Conservation (phyloP, 2,797 vertebrate species). For the Urophycis tenuis region DNA sequence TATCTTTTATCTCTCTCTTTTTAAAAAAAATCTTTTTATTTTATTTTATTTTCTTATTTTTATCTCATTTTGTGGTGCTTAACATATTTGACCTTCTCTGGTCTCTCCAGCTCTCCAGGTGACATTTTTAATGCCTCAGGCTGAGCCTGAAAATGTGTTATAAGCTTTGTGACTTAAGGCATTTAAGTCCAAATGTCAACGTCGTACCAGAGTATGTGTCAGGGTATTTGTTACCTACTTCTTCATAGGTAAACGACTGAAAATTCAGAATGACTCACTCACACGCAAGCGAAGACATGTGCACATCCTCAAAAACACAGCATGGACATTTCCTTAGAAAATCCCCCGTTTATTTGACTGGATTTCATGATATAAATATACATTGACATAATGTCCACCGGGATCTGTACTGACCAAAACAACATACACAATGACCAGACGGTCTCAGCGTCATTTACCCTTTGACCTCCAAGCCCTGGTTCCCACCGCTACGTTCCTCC, state of each 20-base stretch:
- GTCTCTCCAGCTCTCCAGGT: too few species aligned
- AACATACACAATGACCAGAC: neutral
- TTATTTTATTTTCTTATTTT: too few species aligned
- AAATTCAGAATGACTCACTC: neutral
- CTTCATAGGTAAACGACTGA: neutral
- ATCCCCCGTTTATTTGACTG: constrained; percentile 61
- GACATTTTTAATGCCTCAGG: too few species aligned
- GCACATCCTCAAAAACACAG: constrained; percentile 43
- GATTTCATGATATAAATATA: constrained; percentile 54
- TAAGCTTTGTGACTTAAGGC: too few species aligned
- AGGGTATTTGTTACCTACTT: neutral
- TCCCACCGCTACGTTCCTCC: neutral
- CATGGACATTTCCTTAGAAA: constrained; percentile 46
- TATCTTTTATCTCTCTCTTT: too few species aligned
- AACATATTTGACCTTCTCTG: too few species aligned
- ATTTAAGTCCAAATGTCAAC: too few species aligned
- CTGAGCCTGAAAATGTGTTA: too few species aligned
- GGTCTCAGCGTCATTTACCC: neutral
- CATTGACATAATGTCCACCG: constrained; percentile 56
- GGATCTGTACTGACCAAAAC: constrained; percentile 33
- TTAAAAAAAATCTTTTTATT: too few species aligned
- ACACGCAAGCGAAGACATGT: constrained; percentile 3
- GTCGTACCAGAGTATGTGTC: neutral
- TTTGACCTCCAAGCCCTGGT: neutral
- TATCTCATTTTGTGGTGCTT: too few species aligned